Percentiles rank a stretch among this genome's conserved stretches.
These are phyloP conservation scores for Anisognathus igniventris DNA, from an alignment of 2,797 vertebrate genomes.

Conservation along the genomic window DNA sequence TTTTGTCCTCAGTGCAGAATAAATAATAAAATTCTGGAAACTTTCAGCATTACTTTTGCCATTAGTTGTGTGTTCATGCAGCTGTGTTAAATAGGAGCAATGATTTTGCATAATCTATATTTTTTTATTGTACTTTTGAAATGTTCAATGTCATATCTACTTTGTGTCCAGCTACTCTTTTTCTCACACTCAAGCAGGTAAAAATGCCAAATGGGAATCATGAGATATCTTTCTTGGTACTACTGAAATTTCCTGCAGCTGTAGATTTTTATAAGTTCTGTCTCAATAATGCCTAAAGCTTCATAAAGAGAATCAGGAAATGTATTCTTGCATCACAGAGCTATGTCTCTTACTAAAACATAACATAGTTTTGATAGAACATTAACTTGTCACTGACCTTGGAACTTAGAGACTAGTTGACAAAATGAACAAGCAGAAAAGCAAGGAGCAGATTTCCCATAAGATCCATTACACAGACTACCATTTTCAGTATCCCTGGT, in stretches of 20 bases:
- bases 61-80: neutral
- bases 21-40: neutral
- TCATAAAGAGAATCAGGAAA: neutral
- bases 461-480: neutral
- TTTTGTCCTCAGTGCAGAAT: neutral
- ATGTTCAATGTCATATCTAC: neutral
- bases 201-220: neutral
- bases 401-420: neutral
- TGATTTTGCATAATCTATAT: neutral
- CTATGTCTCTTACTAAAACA: neutral
- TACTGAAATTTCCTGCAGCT: neutral
- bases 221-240: neutral
- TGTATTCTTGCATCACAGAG: neutral
- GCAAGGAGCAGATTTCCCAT: neutral
- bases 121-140: neutral
- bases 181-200: neutral
- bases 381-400: neutral
- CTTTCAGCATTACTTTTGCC: neutral
- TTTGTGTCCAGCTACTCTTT: neutral
- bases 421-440: neutral
- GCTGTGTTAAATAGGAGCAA: neutral
- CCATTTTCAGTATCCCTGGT: neutral
- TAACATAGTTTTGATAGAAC: neutral
- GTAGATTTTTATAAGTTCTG: slow-evolving; percentile 5
- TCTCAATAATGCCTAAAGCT: neutral